A percentile compares a stretch with the other conserved stretches of the same genome.
phyloP scores from a whole-genome alignment of 1,140 invertebrate species.

The Chlorops oryzae region DNA sequence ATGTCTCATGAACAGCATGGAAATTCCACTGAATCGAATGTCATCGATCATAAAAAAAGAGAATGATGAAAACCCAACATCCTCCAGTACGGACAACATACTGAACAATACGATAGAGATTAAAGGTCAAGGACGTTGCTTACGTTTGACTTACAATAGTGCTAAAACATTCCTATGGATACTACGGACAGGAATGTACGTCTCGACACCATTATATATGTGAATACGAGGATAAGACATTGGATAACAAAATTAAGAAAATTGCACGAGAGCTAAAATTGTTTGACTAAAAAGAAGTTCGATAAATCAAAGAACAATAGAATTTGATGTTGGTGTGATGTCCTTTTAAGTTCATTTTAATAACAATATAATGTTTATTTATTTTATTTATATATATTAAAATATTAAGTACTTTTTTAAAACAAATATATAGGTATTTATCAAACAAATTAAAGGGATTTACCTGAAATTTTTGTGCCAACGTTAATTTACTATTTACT shows the following conservation, averaged over 20 bases:
- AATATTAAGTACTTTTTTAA: too few relatives aligned
- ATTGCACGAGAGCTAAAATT: slow-evolving; percentile 50
- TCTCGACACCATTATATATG: slow-evolving; percentile 62
- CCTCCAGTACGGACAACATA: slow-evolving; percentile 17
- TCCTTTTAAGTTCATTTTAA: too few relatives aligned
- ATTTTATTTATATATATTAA: too few relatives aligned
- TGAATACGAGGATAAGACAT: slow-evolving; percentile 61
- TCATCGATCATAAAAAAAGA: slow-evolving; percentile 42
- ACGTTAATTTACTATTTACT: too few relatives aligned
- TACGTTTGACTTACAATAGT: slow-evolving; percentile 58
- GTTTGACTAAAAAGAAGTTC: too few relatives aligned
- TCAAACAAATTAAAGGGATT: too few relatives aligned
- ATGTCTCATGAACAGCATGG: slow-evolving; percentile 38
- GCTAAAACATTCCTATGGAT: slow-evolving; percentile 58
- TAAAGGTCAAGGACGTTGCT: slow-evolving; percentile 53
- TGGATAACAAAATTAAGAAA: slow-evolving; percentile 63
- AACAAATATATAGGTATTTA: too few relatives aligned
- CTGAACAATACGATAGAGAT: slow-evolving; percentile 47
- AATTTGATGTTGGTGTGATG: too few relatives aligned
- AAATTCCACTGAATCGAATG: slow-evolving; percentile 40
- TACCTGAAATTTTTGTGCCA: too few relatives aligned
- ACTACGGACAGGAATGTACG: slow-evolving; percentile 66
- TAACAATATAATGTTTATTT: too few relatives aligned
- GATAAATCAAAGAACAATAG: too few relatives aligned
- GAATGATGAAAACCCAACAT: too few relatives aligned